Evolutionary conservation across 2,113 vertebrate genomes (phyloP).

Genomic region (Pantherophis guttatus): DNA sequence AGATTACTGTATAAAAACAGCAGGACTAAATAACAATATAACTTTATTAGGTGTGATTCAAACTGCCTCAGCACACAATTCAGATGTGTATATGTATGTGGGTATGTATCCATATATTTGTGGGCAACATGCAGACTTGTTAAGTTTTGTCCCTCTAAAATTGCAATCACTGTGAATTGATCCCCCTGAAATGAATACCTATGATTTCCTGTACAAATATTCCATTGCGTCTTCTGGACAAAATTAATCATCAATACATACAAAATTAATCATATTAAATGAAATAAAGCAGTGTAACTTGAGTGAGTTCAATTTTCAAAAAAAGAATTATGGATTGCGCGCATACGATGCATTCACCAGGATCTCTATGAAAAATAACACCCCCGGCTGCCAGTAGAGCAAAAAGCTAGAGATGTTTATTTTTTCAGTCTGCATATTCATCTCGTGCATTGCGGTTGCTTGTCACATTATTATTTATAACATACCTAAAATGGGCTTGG

Average conservation of each 20-base stretch:
- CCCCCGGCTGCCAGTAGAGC: neutral
- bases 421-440: neutral
- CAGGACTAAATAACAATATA: neutral
- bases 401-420: neutral
- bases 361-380: neutral
- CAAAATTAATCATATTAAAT: constrained; percentile 51
- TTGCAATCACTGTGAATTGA: neutral
- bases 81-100: neutral
- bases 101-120: neutral
- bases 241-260: constrained; percentile 10
- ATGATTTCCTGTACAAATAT: constrained; percentile 19
- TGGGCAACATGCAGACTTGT: neutral
- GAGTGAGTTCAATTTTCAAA: constrained; percentile 3
- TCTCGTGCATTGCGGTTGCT: neutral
- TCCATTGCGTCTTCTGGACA: neutral
- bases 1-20: neutral
- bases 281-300: constrained; percentile 16
- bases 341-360: neutral
- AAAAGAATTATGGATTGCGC: neutral
- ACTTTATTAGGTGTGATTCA: neutral
- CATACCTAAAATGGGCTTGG: neutral
- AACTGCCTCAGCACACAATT: constrained; percentile 24
- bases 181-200: neutral
- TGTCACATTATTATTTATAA: neutral
- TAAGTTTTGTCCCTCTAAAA: neutral